Evolutionary conservation across 92 coral and sea anemone genomes (phyloP), one percentile per base, ranked within the genome.

Genomic region (Zoanthus gigantus): DNA sequence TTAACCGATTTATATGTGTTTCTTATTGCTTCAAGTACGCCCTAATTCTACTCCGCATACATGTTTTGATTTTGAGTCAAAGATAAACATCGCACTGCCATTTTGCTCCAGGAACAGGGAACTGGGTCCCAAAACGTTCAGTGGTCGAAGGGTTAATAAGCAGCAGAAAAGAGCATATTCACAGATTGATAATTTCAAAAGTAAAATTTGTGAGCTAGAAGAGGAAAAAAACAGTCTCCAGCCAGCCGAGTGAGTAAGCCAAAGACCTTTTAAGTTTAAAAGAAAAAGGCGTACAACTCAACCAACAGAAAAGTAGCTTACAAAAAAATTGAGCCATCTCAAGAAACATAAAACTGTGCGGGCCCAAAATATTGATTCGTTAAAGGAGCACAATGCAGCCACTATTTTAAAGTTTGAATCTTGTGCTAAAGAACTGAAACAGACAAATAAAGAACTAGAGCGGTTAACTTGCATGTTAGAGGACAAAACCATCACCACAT

Each of bases 301-400:
- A 66, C 71, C 58, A 83, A 75, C 87, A 83, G 53, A 83, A 68
- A 76, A 83, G 77, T 65, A 63, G 71, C 76, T 37, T 37, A 37
- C 42, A 37, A 37, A 37, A 37, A 37, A 37, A 23, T 2, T 37
- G 42, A 37, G 3, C 4, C 4, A 2, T 37, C 42, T 37, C 4
- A 37, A 37, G 42, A 37, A 2, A 37, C 42, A 34, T 0, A 34
- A 3, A 23, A 23, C 23, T 34, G 42, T 3, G 3, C 42, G 4
- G 4, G 42, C 42, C 42, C 42, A 37, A 37, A 4, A 37, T 2
- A 37, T 37, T 37, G 42, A 37, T 37, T 37, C 42, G 42, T 15
- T 83, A 68, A 83, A 83, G 87, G 63, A 66, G 30, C 87, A 83
- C 53, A 82, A 82, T 83, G 87, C 78, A 34, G 87, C 87, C 77